Evolutionary conservation across 2,888 invertebrate genomes (phyloP).

Genomic region (Phyllotreta cruciferae): DNA sequence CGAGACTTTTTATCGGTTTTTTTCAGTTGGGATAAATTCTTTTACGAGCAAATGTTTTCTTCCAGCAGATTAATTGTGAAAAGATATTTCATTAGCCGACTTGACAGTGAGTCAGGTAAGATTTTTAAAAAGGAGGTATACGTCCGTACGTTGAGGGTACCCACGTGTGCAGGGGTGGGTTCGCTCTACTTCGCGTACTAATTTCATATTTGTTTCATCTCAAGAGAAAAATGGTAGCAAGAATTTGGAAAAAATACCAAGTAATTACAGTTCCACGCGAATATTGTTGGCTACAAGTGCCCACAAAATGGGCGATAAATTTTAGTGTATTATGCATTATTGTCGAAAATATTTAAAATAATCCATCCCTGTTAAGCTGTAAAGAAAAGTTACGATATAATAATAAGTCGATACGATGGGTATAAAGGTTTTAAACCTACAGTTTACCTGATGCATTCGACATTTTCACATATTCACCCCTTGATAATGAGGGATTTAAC

Average conservation of each 20-base stretch:
- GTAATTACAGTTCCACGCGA: no score
- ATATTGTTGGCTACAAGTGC: no score
- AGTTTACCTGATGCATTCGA: no score
- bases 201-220: background rate
- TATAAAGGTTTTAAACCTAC: no score
- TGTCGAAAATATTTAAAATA: no score
- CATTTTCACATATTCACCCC: no score
- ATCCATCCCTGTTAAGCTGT: no score
- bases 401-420: no score
- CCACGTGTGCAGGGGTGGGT: conserved; percentile 3
- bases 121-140: conserved; percentile 40
- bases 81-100: conserved; percentile 52
- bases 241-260: background rate
- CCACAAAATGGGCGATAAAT: no score
- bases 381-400: no score
- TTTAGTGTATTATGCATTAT: no score
- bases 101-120: conserved; percentile 51
- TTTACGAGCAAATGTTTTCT: conserved; percentile 50
- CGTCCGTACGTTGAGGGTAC: conserved; percentile 20
- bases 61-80: conserved; percentile 54
- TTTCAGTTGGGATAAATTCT: conserved; percentile 41
- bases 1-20: conserved; percentile 34
- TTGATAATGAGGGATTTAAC: no score
- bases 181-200: background rate
- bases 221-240: background rate